Percentiles rank a stretch among this genome's conserved stretches.
phyloP scores from a whole-genome alignment of 2,888 invertebrate genomes.

The Lucinisca nassula region DNA sequence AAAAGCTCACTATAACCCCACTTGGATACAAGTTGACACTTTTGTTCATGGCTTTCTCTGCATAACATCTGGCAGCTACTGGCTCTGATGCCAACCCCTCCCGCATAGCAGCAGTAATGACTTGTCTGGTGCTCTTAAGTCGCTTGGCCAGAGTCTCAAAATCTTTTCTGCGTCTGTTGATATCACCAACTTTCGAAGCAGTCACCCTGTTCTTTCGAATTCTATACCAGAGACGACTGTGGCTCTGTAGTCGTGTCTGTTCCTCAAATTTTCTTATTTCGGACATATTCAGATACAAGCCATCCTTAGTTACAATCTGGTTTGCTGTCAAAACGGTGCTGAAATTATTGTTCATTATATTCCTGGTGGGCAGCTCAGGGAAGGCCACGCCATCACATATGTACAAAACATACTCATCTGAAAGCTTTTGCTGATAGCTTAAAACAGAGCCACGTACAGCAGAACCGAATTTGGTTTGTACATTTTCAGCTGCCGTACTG shows the following conservation, averaged over 20 bases:
- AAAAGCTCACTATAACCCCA: slow-evolving; percentile 28
- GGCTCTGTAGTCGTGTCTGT: background rate
- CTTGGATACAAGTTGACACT: slow-evolving; percentile 39
- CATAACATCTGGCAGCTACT: slow-evolving; percentile 22
- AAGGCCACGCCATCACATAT: background rate
- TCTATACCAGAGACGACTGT: background rate
- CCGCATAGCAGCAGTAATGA: background rate
- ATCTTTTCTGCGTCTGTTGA: background rate
- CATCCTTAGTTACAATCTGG: background rate
- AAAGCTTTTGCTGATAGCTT: background rate
- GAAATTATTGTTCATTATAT: background rate
- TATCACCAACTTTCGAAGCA: background rate
- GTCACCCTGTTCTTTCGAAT: background rate
- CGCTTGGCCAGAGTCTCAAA: background rate
- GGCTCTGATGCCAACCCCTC: slow-evolving; percentile 19
- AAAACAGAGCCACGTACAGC: background rate
- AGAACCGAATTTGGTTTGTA: background rate
- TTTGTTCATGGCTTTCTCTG: background rate
- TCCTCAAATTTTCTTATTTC: slow-evolving; percentile 1
- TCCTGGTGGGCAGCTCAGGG: background rate
- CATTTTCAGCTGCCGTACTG: background rate
- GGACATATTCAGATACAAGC: background rate
- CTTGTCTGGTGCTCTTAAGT: background rate
- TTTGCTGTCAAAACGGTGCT: background rate
- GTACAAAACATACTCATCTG: background rate